Evolutionary conservation across 2,113 vertebrate species (phyloP), one percentile per base, ranked within the genome.

Genomic region (Melanerpes formicivorus): DNA sequence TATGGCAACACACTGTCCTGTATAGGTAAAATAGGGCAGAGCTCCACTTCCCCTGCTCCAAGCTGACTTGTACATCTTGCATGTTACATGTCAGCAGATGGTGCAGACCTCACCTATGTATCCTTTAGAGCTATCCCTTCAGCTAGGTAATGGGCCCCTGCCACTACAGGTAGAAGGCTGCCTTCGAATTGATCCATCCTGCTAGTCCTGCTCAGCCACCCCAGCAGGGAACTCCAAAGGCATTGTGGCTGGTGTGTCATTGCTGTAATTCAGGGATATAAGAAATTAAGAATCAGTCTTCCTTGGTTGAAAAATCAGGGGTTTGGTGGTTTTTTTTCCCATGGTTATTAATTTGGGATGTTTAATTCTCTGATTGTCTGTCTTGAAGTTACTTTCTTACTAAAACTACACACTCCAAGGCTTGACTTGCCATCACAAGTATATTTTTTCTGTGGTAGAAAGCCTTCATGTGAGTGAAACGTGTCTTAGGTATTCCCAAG

Each of bases 121-220:
- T 59, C 58, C 30, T 60, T 30, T 4, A 29, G 79, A 60, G 76
- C 64, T 37, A 34, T 60, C 32, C 76, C 54, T 74, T 64, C 25
- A 71, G 58, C 30, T 37, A 40, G 7, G 14, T 27, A 50, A 11
- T 13, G 42, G 46, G 42, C 63, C 67, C 4, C n/a, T 92, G 60
- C 56, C 67, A 42, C 0, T 1, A 2, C 14, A 50, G 69, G 56
- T 48, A 16, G 77, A 50, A n/a, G 73, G 52, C 74, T 90, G 32
- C 89, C 60, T 67, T 65, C 48, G 30, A 27, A 19, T 10, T 3
- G 14, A 14, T 59, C 32, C 15, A 50, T 71, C 75, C 93, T 88
- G 70, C 79, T 87, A 12, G 58, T 90, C 72, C 93, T 87, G 76
- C 79, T 78, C n/a, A 76, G 58, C 73, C 27, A 37, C 77, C 29